These are phyloP conservation scores for Campoplex nolae DNA, from an alignment of 2,888 invertebrate genomes.

Conservation along the genomic window DNA sequence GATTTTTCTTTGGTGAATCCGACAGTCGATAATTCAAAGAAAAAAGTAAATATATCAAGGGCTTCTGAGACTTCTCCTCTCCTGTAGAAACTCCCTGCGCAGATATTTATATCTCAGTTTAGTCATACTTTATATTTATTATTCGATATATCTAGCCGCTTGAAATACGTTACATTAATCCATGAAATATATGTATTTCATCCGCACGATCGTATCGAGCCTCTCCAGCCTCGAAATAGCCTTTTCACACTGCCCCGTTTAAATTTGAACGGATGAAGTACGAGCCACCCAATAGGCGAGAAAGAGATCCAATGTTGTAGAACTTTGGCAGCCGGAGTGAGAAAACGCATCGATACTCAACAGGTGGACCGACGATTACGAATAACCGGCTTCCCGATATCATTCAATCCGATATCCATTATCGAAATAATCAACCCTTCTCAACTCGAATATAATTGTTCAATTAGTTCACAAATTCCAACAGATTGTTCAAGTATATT, in stretches of 20 bases:
- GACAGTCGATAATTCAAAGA: slow-evolving; percentile 79
- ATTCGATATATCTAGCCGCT: background rate
- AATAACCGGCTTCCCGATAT: slow-evolving; percentile 6
- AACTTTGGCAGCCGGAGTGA: slow-evolving; percentile 22
- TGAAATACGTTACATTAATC: slow-evolving; percentile 57
- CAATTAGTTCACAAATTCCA: background rate
- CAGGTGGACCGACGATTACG: slow-evolving; percentile 67
- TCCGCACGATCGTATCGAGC: background rate
- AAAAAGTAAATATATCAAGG: slow-evolving; percentile 61
- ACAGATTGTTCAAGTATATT: background rate
- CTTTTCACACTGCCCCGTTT: slow-evolving; percentile 3
- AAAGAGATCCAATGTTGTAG: slow-evolving; percentile 25
- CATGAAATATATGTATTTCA: slow-evolving; percentile 32
- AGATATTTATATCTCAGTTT: background rate
- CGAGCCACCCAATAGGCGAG: background rate
- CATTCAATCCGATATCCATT: slow-evolving; percentile 50
- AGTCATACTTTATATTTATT: slow-evolving; percentile 13
- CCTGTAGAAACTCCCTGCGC: slow-evolving; percentile 37
- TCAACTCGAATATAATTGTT: slow-evolving; percentile 3
- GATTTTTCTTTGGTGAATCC: slow-evolving; percentile 73
- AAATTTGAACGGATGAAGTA: slow-evolving; percentile 31
- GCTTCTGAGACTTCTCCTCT: slow-evolving; percentile 51
- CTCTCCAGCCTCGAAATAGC: slow-evolving; percentile 43
- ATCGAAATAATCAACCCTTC: slow-evolving; percentile 15
- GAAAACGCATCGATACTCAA: slow-evolving; percentile 66